Conservation (phyloP, 2,113 vertebrate genomes). For the Rhinolophus sinicus region DNA sequence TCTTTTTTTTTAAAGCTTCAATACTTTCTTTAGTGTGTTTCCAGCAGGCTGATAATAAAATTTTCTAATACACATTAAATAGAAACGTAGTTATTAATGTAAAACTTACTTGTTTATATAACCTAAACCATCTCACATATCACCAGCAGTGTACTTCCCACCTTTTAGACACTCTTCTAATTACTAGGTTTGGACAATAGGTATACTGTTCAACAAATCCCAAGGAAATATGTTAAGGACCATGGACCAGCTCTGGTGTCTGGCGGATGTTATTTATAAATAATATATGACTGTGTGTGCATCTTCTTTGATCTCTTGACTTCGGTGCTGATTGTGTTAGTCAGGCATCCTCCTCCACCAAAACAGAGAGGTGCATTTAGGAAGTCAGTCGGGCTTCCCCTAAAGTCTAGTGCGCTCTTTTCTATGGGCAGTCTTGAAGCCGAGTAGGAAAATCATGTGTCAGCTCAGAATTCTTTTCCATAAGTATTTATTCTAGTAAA, state of each 20-base stretch:
- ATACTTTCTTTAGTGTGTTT: neutral
- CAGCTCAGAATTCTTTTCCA: neutral
- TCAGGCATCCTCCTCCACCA: neutral
- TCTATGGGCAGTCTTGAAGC: neutral
- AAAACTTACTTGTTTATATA: neutral
- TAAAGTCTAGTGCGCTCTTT: neutral
- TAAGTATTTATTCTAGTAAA: neutral
- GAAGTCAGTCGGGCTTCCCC: neutral
- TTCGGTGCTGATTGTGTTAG: neutral
- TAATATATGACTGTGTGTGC: neutral
- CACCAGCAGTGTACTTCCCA: neutral
- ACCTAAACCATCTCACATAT: neutral
- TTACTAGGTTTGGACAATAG: neutral
- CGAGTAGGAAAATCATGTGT: neutral
- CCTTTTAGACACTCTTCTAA: neutral
- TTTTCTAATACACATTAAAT: neutral
- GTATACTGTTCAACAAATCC: neutral
- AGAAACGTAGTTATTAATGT: neutral
- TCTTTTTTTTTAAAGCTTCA: neutral
- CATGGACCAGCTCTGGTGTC: neutral
- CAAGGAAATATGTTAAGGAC: neutral
- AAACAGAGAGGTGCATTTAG: neutral
- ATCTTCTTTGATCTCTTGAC: neutral
- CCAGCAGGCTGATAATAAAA: neutral
- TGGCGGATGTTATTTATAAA: neutral